These are phyloP conservation scores for Salticus scenicus DNA, from an alignment of 2,888 invertebrate species.

Conservation along the genomic window DNA sequence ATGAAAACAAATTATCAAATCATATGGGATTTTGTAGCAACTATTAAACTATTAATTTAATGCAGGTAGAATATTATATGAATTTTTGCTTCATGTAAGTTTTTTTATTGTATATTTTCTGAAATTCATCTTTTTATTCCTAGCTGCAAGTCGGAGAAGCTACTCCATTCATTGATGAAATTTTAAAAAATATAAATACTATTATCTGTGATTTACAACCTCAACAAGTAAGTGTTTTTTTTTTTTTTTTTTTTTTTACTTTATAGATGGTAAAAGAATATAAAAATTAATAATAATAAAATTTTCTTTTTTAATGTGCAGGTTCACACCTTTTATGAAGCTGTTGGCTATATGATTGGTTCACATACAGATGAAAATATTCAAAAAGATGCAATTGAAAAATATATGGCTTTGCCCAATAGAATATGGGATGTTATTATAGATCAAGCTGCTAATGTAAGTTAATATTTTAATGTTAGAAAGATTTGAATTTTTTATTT, in stretches of 20 bases:
- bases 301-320: conserved; percentile 68
- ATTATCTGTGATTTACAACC: conserved; percentile 99
- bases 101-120: too few relatives aligned
- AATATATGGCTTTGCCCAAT: conserved; percentile 98
- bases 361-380: conserved; percentile 92
- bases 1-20: too few relatives aligned
- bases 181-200: conserved; percentile 93
- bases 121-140: too few relatives aligned
- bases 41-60: too few relatives aligned
- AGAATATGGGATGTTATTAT: conserved; percentile 99
- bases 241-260: too few relatives aligned
- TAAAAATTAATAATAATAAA: too few relatives aligned
- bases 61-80: too few relatives aligned
- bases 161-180: conserved; percentile 99
- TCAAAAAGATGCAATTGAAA: conserved; percentile 95
- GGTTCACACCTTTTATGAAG: conserved; percentile 98
- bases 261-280: too few relatives aligned
- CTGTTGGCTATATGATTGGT: conserved; percentile 99
- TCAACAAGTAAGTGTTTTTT: conserved; percentile 84
- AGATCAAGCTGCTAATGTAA: conserved; percentile 90
- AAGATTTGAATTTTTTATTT: too few relatives aligned
- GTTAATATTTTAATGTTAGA: conserved; percentile 10
- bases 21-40: too few relatives aligned
- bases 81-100: too few relatives aligned
- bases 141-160: conserved; percentile 94